Evolutionary conservation across 2,888 invertebrate genomes (phyloP).

Genomic region (Archaeoteleia sp.): DNA sequence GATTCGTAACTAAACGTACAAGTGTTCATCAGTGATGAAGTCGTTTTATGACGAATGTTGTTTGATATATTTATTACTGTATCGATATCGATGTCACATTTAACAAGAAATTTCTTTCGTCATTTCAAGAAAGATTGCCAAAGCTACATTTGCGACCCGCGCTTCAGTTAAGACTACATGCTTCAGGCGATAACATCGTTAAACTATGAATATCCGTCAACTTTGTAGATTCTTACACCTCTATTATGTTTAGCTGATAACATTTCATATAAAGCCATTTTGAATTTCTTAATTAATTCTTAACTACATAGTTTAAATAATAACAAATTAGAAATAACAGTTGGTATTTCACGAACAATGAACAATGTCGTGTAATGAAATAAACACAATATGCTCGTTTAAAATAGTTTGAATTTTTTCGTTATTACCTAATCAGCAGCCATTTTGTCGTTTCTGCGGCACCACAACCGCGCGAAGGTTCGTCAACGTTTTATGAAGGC

Average conservation of each 20-base stretch:
- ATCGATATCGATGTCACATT: slow-evolving; percentile 31
- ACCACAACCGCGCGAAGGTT: slow-evolving; percentile 64
- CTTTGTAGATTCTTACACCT: slow-evolving; percentile 46
- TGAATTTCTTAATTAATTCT: slow-evolving; percentile 40
- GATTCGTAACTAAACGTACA: slow-evolving; percentile 34
- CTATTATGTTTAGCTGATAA: slow-evolving; percentile 44
- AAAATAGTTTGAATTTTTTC: slow-evolving; percentile 7
- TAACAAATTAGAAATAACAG: too few relatives aligned
- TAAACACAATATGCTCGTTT: too few relatives aligned
- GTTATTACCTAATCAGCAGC: slow-evolving; percentile 19
- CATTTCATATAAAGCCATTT: slow-evolving; percentile 45
- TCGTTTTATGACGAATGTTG: slow-evolving; percentile 14
- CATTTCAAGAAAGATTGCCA: slow-evolving; percentile 28
- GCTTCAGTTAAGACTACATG: slow-evolving; percentile 44
- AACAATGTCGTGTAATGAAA: too few relatives aligned
- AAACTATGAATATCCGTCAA: slow-evolving; percentile 48
- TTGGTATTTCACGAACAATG: too few relatives aligned
- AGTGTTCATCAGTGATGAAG: slow-evolving; percentile 13
- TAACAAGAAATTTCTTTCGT: slow-evolving; percentile 11
- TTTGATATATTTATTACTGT: slow-evolving; percentile 16
- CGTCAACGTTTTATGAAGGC: slow-evolving; percentile 68
- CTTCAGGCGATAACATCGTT: slow-evolving; percentile 46
- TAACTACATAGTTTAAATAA: slow-evolving; percentile 38
- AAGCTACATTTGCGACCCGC: slow-evolving; percentile 46
- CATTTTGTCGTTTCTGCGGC: slow-evolving; percentile 39